Base-by-base conservation (phyloP, 2,888 invertebrate genomes). In the Spilarctia lutea region DNA sequence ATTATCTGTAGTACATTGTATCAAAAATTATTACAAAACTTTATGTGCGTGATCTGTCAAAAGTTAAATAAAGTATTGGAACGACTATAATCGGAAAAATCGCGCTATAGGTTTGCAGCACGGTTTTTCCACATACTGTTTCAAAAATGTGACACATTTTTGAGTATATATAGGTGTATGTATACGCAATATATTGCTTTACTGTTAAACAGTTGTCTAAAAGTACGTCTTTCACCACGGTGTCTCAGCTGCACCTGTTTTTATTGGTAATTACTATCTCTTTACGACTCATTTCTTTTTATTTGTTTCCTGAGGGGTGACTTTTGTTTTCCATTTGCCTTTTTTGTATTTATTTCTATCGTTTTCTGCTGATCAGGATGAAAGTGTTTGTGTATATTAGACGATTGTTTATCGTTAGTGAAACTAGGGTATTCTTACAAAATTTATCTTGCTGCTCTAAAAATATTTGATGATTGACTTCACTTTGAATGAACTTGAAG, bases 251-350 rank as follows among this genome's bases (percentile, higher is more conserved):
- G 81, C 83, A 87, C 85, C 86, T 85, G 83, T 83, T 74, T 87
- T 87, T 85, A 87, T 85, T 77, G 84, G 85, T 88, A 86, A 89
- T 89, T 89, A 87, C 86, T 75, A 79, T 81, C 82, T 84, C 83
- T 89, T 89, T 89, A 89, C 86, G 87, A 81, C 73, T 79, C 78
- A 73, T 76, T 75, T 79, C 79, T 70, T 80, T 81, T 84, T 79
- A 81, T 81, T 83, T 77, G 75, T 80, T 78, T 80, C 77, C 80
- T 78, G 78, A 85, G 81, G 85, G 83, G 81, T 83, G 83, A 86
- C 84, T 85, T 80, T 82, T 83, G 76, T 81, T 84, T 82, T 71
- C 71, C 18, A 45, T 73, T 75, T 16, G 30, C 66, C 74, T 76
- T 75, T 76, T 76, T 81, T 82, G 69, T 82, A 75, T 79, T 81